Evolutionary conservation across 2,113 vertebrate species (phyloP).

Genomic region (Montifringilla adamsi): DNA sequence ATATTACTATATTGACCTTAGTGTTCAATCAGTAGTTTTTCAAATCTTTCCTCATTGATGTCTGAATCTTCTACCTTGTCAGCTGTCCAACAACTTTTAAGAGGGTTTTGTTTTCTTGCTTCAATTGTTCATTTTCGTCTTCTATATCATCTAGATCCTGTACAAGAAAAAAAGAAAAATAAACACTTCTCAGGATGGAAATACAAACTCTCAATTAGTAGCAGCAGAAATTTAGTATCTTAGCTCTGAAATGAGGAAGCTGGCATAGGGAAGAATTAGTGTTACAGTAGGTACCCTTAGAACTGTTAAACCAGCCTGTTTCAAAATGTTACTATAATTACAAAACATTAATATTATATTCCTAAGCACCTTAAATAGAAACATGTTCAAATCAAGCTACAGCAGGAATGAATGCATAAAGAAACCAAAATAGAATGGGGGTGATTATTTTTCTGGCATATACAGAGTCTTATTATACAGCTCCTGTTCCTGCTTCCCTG

Average conservation of each 20-base stretch:
- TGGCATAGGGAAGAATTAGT: background rate
- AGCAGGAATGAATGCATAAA: background rate
- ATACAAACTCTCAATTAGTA: background rate
- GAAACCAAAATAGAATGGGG: background rate
- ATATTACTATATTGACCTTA: slow-evolving; percentile 65
- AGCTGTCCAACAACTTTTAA: slow-evolving; percentile 98
- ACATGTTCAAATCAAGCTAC: background rate
- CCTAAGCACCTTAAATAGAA: background rate
- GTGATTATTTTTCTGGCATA: background rate
- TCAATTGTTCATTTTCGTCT: slow-evolving; percentile 97
- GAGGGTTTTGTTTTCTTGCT: slow-evolving; percentile 99
- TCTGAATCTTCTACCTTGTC: slow-evolving; percentile 89
- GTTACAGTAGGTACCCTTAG: background rate
- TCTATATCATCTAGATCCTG: slow-evolving; percentile 98
- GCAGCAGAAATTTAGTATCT: background rate
- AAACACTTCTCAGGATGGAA: background rate
- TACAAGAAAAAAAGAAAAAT: background rate
- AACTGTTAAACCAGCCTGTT: background rate
- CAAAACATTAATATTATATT: background rate
- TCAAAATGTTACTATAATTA: background rate
- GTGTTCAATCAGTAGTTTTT: slow-evolving; percentile 81
- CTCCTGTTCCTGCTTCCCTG: background rate
- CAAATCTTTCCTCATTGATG: slow-evolving; percentile 52
- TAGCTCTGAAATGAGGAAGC: background rate
- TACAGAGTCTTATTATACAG: background rate